A percentile compares a stretch with the other conserved stretches of the same genome.
Evolutionary conservation across 1,140 invertebrate genomes (phyloP).

Genomic region (Piezodorus guildinii): DNA sequence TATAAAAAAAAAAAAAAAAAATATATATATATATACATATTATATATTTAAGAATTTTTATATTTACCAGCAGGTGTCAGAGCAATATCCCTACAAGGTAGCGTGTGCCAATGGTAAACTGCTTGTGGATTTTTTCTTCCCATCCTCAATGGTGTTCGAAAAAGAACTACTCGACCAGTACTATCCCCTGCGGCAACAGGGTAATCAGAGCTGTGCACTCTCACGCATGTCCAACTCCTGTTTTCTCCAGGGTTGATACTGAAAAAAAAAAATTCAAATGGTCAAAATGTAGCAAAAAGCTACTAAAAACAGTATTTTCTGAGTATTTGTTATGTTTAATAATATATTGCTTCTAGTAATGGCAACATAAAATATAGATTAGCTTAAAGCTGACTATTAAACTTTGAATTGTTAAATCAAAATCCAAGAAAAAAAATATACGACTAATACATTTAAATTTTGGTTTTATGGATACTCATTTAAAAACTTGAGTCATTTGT

Average conservation of each 20-base stretch:
- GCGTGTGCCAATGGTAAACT: slow-evolving; percentile 67
- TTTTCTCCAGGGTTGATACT: slow-evolving; percentile 35
- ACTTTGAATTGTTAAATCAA: too few relatives aligned
- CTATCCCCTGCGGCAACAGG: slow-evolving; percentile 57
- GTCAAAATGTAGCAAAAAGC: slow-evolving; percentile 21
- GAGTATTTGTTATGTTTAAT: background rate
- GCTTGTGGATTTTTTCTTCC: slow-evolving; percentile 36
- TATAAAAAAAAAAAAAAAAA: too few relatives aligned
- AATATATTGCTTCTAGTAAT: too few relatives aligned
- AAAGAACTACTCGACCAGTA: slow-evolving; percentile 49
- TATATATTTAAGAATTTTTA: background rate
- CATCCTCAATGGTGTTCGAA: slow-evolving; percentile 13
- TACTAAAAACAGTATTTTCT: background rate
- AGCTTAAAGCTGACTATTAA: too few relatives aligned
- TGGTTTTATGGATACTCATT: too few relatives aligned
- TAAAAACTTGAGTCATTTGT: too few relatives aligned
- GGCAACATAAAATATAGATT: too few relatives aligned
- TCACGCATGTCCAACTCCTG: slow-evolving; percentile 50
- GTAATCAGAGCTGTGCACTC: slow-evolving; percentile 53
- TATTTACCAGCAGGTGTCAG: slow-evolving; percentile 54
- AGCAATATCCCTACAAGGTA: slow-evolving; percentile 52
- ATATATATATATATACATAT: too few relatives aligned
- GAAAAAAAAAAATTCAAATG: slow-evolving; percentile 21
- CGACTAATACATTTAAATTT: too few relatives aligned
- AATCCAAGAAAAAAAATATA: too few relatives aligned